Percentiles rank a stretch among this genome's conserved stretches.
Conservation (phyloP, 2,888 invertebrate genomes). For the Ditula angustiorana region DNA sequence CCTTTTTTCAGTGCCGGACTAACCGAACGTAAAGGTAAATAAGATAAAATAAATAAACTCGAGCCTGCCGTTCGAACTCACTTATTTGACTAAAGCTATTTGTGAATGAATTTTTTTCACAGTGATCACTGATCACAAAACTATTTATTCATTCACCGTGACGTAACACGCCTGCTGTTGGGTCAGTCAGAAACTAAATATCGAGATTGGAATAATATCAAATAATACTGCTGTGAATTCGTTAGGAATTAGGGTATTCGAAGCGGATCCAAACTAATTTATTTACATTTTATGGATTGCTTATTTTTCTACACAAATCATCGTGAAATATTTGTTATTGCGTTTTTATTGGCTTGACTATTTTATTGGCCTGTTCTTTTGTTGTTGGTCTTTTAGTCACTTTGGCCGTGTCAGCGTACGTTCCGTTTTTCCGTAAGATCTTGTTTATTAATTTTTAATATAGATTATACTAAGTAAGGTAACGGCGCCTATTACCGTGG, state of each 20-base stretch:
- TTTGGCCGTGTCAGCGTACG: neutral
- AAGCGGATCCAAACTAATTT: neutral
- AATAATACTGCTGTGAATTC: no score
- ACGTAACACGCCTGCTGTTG: neutral
- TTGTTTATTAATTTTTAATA: no score
- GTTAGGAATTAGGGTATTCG: neutral
- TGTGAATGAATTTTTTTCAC: neutral
- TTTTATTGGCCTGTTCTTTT: neutral
- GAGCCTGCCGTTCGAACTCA: neutral
- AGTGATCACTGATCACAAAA: neutral
- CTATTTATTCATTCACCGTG: neutral
- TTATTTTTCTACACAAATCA: neutral
- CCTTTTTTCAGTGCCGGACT: slow-evolving; percentile 71
- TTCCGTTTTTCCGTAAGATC: no score
- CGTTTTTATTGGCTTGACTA: neutral
- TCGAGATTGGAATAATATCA: neutral
- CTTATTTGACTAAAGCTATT: slow-evolving; percentile 4
- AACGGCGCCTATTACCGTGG: no score
- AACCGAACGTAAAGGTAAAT: slow-evolving; percentile 71
- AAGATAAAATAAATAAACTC: slow-evolving; percentile 61
- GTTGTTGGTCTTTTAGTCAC: neutral
- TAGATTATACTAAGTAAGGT: no score
- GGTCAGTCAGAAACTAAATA: neutral
- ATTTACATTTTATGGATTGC: neutral
- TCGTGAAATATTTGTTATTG: neutral